Percentiles rank a stretch among this genome's conserved stretches.
These are phyloP conservation scores for Apotomis capreana DNA, from an alignment of 2,888 invertebrate species.

Conservation along the genomic window DNA sequence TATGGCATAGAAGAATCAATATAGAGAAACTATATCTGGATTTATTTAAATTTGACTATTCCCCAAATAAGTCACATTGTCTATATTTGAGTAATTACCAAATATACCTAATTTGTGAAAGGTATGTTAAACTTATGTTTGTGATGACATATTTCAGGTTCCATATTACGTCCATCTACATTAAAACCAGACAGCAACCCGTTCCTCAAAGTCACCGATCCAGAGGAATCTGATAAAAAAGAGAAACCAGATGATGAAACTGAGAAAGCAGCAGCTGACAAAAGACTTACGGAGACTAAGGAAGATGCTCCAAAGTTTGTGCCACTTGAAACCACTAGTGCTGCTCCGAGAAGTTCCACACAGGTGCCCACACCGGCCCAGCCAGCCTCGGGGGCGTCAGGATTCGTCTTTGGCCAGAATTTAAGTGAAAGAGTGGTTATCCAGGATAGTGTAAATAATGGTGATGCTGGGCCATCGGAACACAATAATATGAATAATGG, in stretches of 20 bases:
- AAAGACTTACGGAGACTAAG: constrained; percentile 62
- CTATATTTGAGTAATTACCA: too few relatives aligned
- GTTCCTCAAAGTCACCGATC: constrained; percentile 62
- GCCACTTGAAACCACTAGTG: constrained; percentile 70
- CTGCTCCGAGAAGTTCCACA: constrained; percentile 68
- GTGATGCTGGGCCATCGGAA: constrained; percentile 66
- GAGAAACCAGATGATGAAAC: constrained; percentile 47
- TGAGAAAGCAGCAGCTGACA: constrained; percentile 56
- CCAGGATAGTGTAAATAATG: constrained; percentile 81
- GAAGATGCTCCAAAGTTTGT: constrained; percentile 77
- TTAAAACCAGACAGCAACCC: constrained; percentile 72
- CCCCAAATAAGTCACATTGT: too few relatives aligned
- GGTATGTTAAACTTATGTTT: neutral
- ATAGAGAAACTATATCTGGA: too few relatives aligned
- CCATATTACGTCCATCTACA: constrained; percentile 75
- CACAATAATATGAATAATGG: constrained; percentile 80
- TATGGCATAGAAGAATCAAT: too few relatives aligned
- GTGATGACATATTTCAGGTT: constrained; percentile 57
- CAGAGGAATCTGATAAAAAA: constrained; percentile 49
- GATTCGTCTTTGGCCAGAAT: constrained; percentile 96
- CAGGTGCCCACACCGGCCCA: constrained; percentile 78
- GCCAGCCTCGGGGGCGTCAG: constrained; percentile 72
- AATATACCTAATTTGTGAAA: too few relatives aligned
- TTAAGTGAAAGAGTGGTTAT: constrained; percentile 92
- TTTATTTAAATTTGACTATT: too few relatives aligned